Conservation (phyloP, 2,113 vertebrate genomes). For the Ammodytes dubius region DNA sequence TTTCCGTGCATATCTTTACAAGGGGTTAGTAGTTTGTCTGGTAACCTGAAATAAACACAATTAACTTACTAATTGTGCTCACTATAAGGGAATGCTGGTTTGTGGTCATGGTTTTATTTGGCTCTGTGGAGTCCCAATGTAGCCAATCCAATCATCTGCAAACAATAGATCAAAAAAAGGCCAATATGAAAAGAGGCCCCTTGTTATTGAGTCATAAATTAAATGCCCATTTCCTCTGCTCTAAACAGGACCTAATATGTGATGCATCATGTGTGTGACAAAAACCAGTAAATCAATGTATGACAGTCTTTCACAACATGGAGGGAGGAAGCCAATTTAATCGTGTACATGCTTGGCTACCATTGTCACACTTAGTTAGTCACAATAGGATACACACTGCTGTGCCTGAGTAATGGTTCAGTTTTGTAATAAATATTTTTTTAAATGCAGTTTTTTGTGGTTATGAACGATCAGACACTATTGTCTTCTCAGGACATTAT, state of each 20-base stretch:
- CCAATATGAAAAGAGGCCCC: constrained; percentile 64
- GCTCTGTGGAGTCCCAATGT: constrained; percentile 23
- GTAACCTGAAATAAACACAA: constrained; percentile 12
- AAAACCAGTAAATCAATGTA: constrained; percentile 62
- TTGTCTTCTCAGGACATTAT: not conserved
- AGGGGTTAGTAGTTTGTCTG: not conserved
- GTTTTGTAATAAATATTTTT: not conserved
- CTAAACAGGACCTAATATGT: constrained; percentile 45
- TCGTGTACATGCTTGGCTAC: constrained; percentile 26
- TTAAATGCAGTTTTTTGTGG: not conserved
- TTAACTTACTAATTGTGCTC: constrained; percentile 39
- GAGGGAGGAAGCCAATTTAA: constrained; percentile 51
- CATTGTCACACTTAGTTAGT: constrained; percentile 1
- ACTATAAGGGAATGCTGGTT: constrained; percentile 18
- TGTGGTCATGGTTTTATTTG: constrained; percentile 50
- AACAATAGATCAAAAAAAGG: constrained; percentile 63
- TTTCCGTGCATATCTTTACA: not conserved
- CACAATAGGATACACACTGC: not conserved
- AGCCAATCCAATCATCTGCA: constrained; percentile 53
- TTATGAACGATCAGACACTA: constrained; percentile 6
- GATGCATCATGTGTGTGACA: constrained; percentile 62
- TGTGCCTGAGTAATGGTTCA: not conserved
- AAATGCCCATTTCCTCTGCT: constrained; percentile 59
- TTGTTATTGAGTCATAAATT: constrained; percentile 75
- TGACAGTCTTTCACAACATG: constrained; percentile 31